phyloP scores from a whole-genome alignment of 2,113 vertebrate genomes.

The Clinocottus analis region DNA sequence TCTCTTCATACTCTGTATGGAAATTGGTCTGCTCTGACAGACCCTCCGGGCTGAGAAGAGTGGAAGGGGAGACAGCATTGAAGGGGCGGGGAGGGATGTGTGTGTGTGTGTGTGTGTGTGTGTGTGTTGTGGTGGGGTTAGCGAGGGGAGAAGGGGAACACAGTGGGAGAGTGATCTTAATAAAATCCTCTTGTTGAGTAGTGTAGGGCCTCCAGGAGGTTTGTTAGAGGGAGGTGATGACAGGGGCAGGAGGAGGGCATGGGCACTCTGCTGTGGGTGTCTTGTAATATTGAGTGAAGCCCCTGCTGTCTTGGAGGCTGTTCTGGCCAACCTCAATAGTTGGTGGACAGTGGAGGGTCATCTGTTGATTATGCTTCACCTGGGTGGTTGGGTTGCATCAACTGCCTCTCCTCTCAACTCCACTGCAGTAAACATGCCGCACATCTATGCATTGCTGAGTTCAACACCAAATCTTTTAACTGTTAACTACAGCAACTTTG shows the following conservation, averaged over 20 bases:
- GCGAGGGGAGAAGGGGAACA: slow-evolving; percentile 14
- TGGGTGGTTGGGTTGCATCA: neutral
- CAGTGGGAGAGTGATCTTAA: slow-evolving; percentile 44
- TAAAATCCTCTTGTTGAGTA: slow-evolving; percentile 60
- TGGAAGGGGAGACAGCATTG: slow-evolving; percentile 9
- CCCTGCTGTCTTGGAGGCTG: neutral
- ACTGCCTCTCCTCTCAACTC: neutral
- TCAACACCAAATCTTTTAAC: neutral
- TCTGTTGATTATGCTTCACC: neutral
- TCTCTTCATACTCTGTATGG: slow-evolving; percentile 1
- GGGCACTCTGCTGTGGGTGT: slow-evolving; percentile 3
- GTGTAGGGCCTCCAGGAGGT: slow-evolving; percentile 46
- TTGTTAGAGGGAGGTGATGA: slow-evolving; percentile 64
- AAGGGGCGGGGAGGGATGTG: too few relatives aligned
- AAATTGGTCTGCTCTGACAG: slow-evolving; percentile 16
- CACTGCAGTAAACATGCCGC: neutral
- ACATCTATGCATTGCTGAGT: neutral
- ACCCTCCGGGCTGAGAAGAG: slow-evolving; percentile 10
- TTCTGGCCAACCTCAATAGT: neutral
- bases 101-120: slow-evolving; percentile 5
- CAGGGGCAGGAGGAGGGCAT: slow-evolving; percentile 43
- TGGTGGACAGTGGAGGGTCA: neutral
- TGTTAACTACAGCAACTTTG: neutral
- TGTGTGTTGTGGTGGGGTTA: neutral
- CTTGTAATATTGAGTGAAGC: neutral